A percentile compares a stretch with the other conserved stretches of the same genome.
These are phyloP conservation scores for Agrilus mali DNA, from an alignment of 2,888 invertebrate genomes.

Conservation along the genomic window DNA sequence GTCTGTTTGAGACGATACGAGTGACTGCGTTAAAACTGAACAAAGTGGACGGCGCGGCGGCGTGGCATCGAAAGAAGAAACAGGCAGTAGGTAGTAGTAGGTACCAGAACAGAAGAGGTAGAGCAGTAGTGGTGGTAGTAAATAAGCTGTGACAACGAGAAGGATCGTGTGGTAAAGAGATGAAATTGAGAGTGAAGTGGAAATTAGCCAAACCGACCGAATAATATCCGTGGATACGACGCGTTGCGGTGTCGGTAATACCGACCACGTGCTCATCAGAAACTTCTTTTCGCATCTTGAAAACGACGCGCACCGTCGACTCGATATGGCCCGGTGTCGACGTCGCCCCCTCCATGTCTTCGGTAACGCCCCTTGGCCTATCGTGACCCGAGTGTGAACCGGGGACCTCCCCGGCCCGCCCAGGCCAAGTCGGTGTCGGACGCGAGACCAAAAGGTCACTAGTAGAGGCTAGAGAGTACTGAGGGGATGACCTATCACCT, in stretches of 20 bases:
- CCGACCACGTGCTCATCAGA: constrained; percentile 6
- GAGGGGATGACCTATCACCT: constrained; percentile 39
- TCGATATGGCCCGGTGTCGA: constrained; percentile 8
- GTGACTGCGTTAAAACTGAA: too few relatives aligned
- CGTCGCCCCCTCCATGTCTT: constrained; percentile 16
- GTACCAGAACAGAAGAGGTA: background rate
- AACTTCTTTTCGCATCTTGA: constrained; percentile 8
- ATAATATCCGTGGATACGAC: background rate
- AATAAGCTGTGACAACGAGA: background rate
- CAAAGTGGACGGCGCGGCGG: background rate
- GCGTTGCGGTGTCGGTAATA: background rate
- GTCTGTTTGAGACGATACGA: too few relatives aligned
- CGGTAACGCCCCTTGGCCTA: constrained; percentile 35
- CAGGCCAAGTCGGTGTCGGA: constrained; percentile 38
- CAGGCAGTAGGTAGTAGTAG: background rate
- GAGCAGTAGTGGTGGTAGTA: background rate
- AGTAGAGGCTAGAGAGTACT: constrained; percentile 39
- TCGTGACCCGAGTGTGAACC: constrained; percentile 37
- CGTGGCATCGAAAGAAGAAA: background rate
- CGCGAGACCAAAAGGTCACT: constrained; percentile 37
- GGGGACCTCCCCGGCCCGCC: constrained; percentile 36
- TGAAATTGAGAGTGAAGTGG: too few relatives aligned
- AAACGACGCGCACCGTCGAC: constrained; percentile 6
- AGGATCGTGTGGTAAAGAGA: too few relatives aligned
- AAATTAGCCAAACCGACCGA: too few relatives aligned